These are phyloP conservation scores for Hypomecis punctinalis DNA, from an alignment of 2,888 invertebrate genomes.

Conservation along the genomic window DNA sequence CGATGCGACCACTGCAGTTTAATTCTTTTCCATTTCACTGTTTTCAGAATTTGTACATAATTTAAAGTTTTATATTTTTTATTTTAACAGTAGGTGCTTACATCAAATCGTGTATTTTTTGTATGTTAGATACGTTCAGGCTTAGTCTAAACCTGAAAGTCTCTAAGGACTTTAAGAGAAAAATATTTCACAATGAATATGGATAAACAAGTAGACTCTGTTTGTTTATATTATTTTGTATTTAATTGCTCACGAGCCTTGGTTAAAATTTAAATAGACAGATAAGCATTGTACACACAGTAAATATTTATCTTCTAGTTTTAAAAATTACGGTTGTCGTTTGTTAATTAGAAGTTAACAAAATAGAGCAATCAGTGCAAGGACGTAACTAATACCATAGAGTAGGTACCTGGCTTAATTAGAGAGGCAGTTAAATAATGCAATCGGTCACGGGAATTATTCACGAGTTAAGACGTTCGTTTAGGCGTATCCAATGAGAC, in stretches of 20 bases:
- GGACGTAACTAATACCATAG: conserved; percentile 31
- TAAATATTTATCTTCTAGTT: background rate
- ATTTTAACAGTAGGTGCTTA: too few relatives aligned
- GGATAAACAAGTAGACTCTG: too few relatives aligned
- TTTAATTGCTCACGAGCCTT: too few relatives aligned
- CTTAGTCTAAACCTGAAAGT: too few relatives aligned
- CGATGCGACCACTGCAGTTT: conserved; percentile 16
- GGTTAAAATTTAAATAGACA: too few relatives aligned
- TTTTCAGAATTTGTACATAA: too few relatives aligned
- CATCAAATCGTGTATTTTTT: too few relatives aligned
- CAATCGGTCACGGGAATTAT: conserved; percentile 24
- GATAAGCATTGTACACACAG: background rate
- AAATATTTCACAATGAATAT: too few relatives aligned
- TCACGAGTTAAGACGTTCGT: conserved; percentile 8
- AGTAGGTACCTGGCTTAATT: conserved; percentile 24
- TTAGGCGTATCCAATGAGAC: conserved; percentile 23
- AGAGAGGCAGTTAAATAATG: conserved; percentile 35
- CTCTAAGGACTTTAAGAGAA: too few relatives aligned
- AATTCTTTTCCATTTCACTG: background rate
- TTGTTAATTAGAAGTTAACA: conserved; percentile 21
- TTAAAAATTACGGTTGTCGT: conserved; percentile 2
- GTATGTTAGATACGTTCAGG: too few relatives aligned
- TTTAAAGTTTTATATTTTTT: too few relatives aligned
- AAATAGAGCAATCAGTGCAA: conserved; percentile 26
- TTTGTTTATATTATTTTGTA: too few relatives aligned